Base-by-base conservation (phyloP, 2,113 vertebrate species). In the Stigmatopora argus region DNA sequence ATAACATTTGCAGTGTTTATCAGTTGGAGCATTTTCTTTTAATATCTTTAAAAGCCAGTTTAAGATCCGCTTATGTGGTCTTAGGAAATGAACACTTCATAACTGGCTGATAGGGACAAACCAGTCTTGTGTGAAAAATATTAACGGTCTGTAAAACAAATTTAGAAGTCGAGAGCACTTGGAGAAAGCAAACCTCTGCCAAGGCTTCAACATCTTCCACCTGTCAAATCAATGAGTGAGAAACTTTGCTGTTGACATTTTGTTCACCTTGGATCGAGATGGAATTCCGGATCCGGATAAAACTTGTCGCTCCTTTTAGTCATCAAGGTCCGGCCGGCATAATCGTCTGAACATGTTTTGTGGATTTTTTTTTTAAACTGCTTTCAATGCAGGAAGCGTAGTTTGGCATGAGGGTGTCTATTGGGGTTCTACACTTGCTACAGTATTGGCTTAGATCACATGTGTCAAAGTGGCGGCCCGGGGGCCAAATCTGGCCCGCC, bases 201-300 rank as follows among this genome's bases (percentile, higher is more conserved):
- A 61, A 61, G 41, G 19, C 13, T 61, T 45, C 6, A 44, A 61
- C 38, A 45, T 21, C 19, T 26, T 26, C 21, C 38, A 14, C 41
- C 58, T 61, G 18, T 45, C 34, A 45, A 61, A 61, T 38, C 38
- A 21, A 60, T 21, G 52, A 53, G 19, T 53, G 52, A 53, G 12
- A 26, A 31, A 56, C 23, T 31, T 56, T 17, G 53, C 23, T 17
- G 53, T 56, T 31, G 53, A 56, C 53, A 31, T 56, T 56, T 56
- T 31, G 23, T 56, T 31, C 23, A 56, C 13, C 1, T 31, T 31
- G 53, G 53, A 15, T 56, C 12, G 14, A 31, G 53, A 17, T 17
- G 12, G 53, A 31, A 13, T 56, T 31, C 53, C 53, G 13, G 12
- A 31, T 31, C 53, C 53, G 53, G 23, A 31, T 31, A 23, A 55